Evolutionary conservation across 2,113 vertebrate genomes (phyloP).

Genomic region (human): DNA sequence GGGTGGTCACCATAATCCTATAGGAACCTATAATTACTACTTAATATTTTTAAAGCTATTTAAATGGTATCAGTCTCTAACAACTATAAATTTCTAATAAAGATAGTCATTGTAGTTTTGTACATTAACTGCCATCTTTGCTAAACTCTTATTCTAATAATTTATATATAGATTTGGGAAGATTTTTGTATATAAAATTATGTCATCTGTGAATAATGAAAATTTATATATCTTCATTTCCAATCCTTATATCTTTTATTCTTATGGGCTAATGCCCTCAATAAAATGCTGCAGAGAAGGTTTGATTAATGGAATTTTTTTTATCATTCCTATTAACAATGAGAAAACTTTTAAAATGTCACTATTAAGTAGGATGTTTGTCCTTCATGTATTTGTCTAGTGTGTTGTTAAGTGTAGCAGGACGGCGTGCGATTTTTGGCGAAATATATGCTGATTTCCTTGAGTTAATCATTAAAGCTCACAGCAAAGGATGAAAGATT

Average conservation of each 20-base stretch:
- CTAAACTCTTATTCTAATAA: slow-evolving; percentile 20
- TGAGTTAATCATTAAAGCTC: slow-evolving; percentile 35
- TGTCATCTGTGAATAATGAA: neutral
- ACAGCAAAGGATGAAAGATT: neutral
- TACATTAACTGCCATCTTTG: neutral
- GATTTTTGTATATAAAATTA: neutral
- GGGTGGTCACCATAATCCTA: neutral
- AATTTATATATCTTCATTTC: slow-evolving; percentile 13
- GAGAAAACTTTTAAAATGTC: neutral
- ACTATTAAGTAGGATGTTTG: neutral
- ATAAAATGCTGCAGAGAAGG: neutral
- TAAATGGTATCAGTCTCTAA: neutral
- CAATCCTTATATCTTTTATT: neutral
- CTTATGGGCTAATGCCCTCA: neutral
- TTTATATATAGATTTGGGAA: neutral
- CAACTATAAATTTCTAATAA: neutral
- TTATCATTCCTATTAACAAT: neutral
- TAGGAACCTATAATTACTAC: neutral
- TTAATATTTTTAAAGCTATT: neutral
- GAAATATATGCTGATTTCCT: neutral
- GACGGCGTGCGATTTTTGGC: neutral
- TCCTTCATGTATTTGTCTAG: neutral
- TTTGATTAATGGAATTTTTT: neutral
- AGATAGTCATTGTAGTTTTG: neutral
- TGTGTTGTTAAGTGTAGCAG: neutral